Base-by-base conservation (phyloP, 2,797 vertebrate genomes). In the Lacerta agilis region DNA sequence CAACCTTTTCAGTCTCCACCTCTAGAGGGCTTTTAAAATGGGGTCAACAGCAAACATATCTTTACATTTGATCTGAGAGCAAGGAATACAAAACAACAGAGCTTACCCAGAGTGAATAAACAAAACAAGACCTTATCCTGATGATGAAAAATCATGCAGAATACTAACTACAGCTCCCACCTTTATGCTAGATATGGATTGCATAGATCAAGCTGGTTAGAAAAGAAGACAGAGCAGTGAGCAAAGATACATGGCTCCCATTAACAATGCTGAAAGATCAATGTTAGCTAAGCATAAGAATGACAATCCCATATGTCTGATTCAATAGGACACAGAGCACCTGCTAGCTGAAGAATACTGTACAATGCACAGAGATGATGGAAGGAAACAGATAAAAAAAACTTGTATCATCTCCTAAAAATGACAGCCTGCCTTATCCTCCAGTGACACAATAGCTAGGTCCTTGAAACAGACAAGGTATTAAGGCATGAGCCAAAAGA, bases 21-120 rank as follows among this genome's bases (percentile, higher is more conserved):
- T 95, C 94, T 88, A 92, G 94, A 94, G 94, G 92, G 93, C 88
- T 95, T 96, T 95, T 95, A 94, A 85, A 95, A 95, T 90, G 93
- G 96, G 93, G 93, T 95, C 93, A 95, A 94, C 90, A 93, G 91
- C 88, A 94, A 95, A 94, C 11, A 33, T 88, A 87, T 94, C 90
- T 95, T 95, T 92, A 93, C 92, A 94, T 92, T 91, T 90, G 88
- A 92, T 91, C 81, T 82, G 92, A 87, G 89, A 80, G 78, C 20
- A 86, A 93, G 55, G 87, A 90, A 83, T 3, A 1, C 79, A 91
- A 80, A 91, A 94, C 92, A 95, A 90, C 75, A 88, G 88, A 91
- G 82, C 86, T 91, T 90, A 93, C 89, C 91, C 85, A 85, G 64
- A 86, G 43, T 64, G n/a, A 80, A 86, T 91, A 88, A 94, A 88